phyloP scores from a whole-genome alignment of 2,113 vertebrate genomes.

The Cottus gobio region DNA sequence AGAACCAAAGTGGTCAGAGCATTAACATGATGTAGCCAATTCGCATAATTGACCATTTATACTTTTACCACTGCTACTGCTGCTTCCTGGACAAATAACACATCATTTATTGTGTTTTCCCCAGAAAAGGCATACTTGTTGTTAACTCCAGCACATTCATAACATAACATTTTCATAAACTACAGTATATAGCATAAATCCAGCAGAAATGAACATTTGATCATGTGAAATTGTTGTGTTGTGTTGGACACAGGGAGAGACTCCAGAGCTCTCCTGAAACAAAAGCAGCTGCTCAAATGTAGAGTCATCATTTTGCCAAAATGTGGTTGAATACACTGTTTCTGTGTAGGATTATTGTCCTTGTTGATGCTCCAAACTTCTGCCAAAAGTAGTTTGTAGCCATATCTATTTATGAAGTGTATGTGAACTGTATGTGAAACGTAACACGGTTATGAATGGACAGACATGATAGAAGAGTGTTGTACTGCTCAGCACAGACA shows the following conservation, averaged over 20 bases:
- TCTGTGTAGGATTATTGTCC: neutral
- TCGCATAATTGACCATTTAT: neutral
- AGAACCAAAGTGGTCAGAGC: neutral
- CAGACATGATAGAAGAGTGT: neutral
- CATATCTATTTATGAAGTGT: neutral
- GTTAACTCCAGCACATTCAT: slow-evolving; percentile 3
- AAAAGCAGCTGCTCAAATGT: neutral
- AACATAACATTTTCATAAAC: neutral
- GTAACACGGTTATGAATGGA: too few species aligned
- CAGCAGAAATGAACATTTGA: neutral
- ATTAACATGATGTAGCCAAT: neutral
- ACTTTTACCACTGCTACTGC: neutral
- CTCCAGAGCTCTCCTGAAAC: neutral
- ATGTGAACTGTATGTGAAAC: too few species aligned
- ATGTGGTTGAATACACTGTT: neutral
- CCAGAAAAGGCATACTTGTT: neutral
- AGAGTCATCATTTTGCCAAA: slow-evolving; percentile 1
- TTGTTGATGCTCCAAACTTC: neutral
- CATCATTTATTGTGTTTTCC: neutral
- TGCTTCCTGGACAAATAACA: neutral
- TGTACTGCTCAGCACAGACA: neutral
- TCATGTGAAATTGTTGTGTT: slow-evolving; percentile 9
- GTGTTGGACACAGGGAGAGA: neutral
- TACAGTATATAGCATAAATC: neutral
- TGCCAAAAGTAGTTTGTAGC: neutral